These are phyloP conservation scores for Apamea anceps DNA, from an alignment of 2,888 invertebrate genomes.

Conservation along the genomic window DNA sequence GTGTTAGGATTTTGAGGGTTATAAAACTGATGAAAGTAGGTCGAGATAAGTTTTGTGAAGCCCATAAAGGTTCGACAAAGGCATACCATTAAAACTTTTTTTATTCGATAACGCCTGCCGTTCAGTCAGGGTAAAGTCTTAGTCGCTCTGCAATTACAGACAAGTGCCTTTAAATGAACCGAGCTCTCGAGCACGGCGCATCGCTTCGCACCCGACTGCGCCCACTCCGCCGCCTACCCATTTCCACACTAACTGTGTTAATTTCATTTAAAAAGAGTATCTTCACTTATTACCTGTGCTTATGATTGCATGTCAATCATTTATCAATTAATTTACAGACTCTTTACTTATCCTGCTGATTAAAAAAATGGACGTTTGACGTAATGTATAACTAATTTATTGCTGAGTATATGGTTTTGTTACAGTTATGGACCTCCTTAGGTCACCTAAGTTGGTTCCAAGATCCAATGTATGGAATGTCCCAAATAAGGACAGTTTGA, in stretches of 20 bases:
- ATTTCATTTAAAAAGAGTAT: slow-evolving; percentile 82
- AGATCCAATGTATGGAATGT: neutral
- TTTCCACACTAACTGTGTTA: slow-evolving; percentile 82
- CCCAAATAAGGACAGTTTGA: neutral
- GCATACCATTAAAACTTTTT: slow-evolving; percentile 87
- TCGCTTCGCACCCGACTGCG: slow-evolving; percentile 85
- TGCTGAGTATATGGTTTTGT: neutral
- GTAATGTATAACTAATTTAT: slow-evolving; percentile 1
- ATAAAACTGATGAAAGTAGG: slow-evolving; percentile 58
- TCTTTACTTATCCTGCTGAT: neutral
- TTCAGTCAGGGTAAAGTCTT: slow-evolving; percentile 85
- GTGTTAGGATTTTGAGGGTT: slow-evolving; percentile 35
- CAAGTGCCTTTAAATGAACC: slow-evolving; percentile 90
- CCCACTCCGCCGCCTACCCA: slow-evolving; percentile 80
- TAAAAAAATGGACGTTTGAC: neutral
- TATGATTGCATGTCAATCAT: slow-evolving; percentile 61
- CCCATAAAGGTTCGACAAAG: slow-evolving; percentile 74
- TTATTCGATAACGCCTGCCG: slow-evolving; percentile 84
- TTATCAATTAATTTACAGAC: slow-evolving; percentile 23
- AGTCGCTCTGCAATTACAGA: slow-evolving; percentile 89
- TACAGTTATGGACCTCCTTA: neutral
- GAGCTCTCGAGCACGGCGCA: slow-evolving; percentile 90
- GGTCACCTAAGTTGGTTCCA: neutral
- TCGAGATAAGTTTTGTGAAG: slow-evolving; percentile 68
- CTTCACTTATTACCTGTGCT: slow-evolving; percentile 66